These are phyloP conservation scores for Artibeus jamaicensis DNA, from an alignment of 2,797 vertebrate genomes.

Conservation along the genomic window DNA sequence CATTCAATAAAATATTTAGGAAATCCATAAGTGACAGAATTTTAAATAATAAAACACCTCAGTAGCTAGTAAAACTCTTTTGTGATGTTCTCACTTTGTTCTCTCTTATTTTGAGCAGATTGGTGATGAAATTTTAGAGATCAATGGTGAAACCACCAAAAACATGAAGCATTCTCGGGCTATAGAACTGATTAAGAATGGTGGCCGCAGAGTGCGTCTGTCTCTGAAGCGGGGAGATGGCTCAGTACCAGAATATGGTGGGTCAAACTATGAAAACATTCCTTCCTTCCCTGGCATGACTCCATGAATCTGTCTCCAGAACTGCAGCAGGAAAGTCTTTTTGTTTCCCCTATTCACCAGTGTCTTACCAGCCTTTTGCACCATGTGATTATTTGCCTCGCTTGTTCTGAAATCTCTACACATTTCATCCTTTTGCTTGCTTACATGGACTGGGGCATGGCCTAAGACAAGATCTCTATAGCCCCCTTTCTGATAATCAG, in stretches of 20 bases:
- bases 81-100: conserved; percentile 5
- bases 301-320: conserved; percentile 92
- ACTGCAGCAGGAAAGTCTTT: conserved; percentile 89
- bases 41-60: background rate
- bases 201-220: conserved; percentile 94
- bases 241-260: conserved; percentile 99
- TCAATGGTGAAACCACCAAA: conserved; percentile 98
- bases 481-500: conserved; percentile 86
- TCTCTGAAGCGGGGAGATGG: conserved; percentile 98
- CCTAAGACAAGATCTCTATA: conserved; percentile 85
- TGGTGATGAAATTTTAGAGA: conserved; percentile 98
- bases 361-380: conserved; percentile 90
- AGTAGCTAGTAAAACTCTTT: background rate
- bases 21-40: background rate
- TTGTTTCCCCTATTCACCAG: conserved; percentile 86
- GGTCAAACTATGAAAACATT: conserved; percentile 99
- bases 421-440: conserved; percentile 91
- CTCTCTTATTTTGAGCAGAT: conserved; percentile 85
- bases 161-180: conserved; percentile 99
- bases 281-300: conserved; percentile 99
- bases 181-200: conserved; percentile 99
- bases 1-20: background rate
- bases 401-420: conserved; percentile 89
- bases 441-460: conserved; percentile 90
- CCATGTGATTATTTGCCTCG: conserved; percentile 86